These are phyloP conservation scores for Parochlus steinenii DNA, from an alignment of 2,888 invertebrate species.

Conservation along the genomic window DNA sequence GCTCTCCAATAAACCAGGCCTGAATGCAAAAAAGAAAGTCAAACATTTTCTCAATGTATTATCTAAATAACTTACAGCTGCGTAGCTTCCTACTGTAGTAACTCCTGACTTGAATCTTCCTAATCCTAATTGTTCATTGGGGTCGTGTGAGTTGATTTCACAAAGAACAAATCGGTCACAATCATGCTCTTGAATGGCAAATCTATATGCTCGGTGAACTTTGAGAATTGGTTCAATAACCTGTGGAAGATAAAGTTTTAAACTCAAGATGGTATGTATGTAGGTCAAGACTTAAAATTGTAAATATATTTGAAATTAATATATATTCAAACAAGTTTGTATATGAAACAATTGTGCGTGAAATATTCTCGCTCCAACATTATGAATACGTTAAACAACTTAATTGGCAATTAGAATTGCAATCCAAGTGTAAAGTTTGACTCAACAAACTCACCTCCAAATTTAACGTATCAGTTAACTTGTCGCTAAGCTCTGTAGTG, in stretches of 20 bases:
- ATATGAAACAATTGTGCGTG: too few species aligned
- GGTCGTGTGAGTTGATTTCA: slow-evolving; percentile 49
- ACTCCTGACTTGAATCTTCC: slow-evolving; percentile 54
- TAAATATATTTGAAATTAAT: too few species aligned
- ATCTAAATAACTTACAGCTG: slow-evolving; percentile 41
- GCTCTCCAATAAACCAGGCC: slow-evolving; percentile 43
- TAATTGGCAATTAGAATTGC: too few species aligned
- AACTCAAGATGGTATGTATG: background rate
- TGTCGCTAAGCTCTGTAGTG: slow-evolving; percentile 54
- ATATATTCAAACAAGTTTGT: too few species aligned
- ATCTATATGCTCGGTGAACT: slow-evolving; percentile 65
- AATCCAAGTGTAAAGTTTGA: too few species aligned
- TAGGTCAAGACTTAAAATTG: background rate
- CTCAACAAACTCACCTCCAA: slow-evolving; percentile 45
- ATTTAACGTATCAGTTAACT: slow-evolving; percentile 63
- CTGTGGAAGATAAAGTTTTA: slow-evolving; percentile 17
- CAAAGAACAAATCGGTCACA: slow-evolving; percentile 70
- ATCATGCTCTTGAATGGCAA: slow-evolving; percentile 46
- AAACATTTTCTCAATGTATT: background rate
- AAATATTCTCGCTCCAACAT: too few species aligned
- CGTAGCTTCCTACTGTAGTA: slow-evolving; percentile 56
- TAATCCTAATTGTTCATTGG: slow-evolving; percentile 35
- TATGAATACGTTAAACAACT: too few species aligned
- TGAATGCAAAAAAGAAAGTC: background rate
- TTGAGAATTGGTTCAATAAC: slow-evolving; percentile 68